Evolutionary conservation across 2,113 vertebrate genomes (phyloP), one percentile per base, ranked within the genome.

Genomic region (Polypterus bichir): DNA sequence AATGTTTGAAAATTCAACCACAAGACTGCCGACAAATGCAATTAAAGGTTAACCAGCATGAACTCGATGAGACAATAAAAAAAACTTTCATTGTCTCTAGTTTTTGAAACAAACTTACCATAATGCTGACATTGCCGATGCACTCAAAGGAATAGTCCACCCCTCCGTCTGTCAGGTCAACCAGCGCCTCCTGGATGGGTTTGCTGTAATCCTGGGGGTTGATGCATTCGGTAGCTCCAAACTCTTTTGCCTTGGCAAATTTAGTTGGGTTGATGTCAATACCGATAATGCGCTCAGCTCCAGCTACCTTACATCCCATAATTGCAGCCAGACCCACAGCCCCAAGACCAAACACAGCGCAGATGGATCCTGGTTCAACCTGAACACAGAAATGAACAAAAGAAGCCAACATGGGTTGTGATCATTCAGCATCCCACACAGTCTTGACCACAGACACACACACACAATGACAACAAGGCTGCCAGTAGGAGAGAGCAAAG

Each of bases 71-170:
- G 27, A 27, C 27, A 27, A 27, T 27, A 27, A 27, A 1, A 27
- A 1, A 27, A 27, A 27, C 27, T 27, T 27, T 27, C 27, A 27
- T 27, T 2, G 27, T 27, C 27, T 27, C 27, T 27, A 27, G 51
- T 52, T 52, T 27, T 27, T 52, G 51, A 44, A 0, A 2, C 3
- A 9, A 2, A 68, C 82, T 78, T 70, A 89, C 88, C 88, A 89
- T 89, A 62, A 87, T 74, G 47, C 75, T 70, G 4, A 88, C 85
- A 0, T 89, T 89, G 3, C 88, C 88, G 0, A 85, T 86, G 59
- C 88, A 90, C 63, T 90, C 88, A 44, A 90, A 90, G 0, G 88
- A 87, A 47, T 80, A 89, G 60, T 89, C 88, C 4, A 88, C 85
- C 0, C 87, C 88, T 4, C 87, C 88, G 0, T 85, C 81, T 0